Evolutionary conservation across 2,113 vertebrate genomes (phyloP).

Genomic region (Cololabis saira): DNA sequence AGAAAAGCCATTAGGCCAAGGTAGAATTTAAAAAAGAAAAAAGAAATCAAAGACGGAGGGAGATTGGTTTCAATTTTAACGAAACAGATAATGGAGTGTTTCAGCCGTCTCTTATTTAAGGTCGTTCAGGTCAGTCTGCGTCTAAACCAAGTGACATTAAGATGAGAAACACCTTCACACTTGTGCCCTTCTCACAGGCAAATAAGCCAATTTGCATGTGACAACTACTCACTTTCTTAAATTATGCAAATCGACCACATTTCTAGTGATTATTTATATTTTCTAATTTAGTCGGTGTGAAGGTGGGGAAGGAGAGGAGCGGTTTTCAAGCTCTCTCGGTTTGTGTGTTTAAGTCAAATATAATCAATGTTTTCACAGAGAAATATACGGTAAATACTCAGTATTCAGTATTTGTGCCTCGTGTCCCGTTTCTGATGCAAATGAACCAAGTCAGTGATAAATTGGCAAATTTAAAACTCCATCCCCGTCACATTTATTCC

Average conservation of each 20-base stretch:
- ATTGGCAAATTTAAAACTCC: too few relatives aligned
- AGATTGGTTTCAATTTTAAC: background rate
- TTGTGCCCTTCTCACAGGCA: conserved; percentile 32
- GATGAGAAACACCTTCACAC: conserved; percentile 44
- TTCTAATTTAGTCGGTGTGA: conserved; percentile 10
- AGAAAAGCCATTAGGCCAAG: background rate
- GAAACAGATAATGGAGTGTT: background rate
- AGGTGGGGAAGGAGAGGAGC: background rate
- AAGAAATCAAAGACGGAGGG: background rate
- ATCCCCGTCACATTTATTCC: too few relatives aligned
- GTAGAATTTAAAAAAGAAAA: background rate
- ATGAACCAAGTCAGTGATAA: too few relatives aligned
- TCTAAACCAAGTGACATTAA: conserved; percentile 32
- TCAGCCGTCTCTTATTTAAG: conserved; percentile 10
- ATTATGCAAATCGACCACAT: conserved; percentile 59
- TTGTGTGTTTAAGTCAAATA: too few relatives aligned
- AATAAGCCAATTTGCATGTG: conserved; percentile 30
- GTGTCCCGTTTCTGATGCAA: too few relatives aligned
- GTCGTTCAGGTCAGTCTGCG: conserved; percentile 25
- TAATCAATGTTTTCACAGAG: too few relatives aligned
- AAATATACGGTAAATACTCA: too few relatives aligned
- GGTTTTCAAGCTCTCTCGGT: background rate
- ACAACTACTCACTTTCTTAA: conserved; percentile 30
- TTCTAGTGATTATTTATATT: conserved; percentile 43
- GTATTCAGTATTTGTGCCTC: too few relatives aligned